Evolutionary conservation across 2,797 vertebrate genomes (phyloP), one percentile per base, ranked within the genome.

Genomic region (Lagodon rhomboides): DNA sequence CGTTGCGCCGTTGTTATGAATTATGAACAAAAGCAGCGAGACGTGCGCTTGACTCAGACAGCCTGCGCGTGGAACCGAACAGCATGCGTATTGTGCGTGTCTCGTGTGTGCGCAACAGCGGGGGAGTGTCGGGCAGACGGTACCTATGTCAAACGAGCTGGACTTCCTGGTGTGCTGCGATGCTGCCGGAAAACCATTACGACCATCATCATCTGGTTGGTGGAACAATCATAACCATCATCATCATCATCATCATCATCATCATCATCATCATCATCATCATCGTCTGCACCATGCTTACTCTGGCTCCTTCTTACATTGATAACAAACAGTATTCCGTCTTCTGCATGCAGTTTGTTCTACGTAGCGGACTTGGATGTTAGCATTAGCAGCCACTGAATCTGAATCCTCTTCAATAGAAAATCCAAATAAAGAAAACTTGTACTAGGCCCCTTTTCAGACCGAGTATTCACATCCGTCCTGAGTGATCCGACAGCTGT

Each of bases 121-220:
- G 66, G 38, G 58, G 41, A 81, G 10, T 10, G 18, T 54, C 25
- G 49, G 23, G 73, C 67, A 43, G 70, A 68, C 82, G 62, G 77
- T 92, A 95, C 95, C 95, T 91, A 90, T 96, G 91, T 97, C 97
- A 73, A 96, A 96, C 2, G 97, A 97, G 92, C 93, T 94, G 34
- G 97, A 95, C 87, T 96, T 95, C 78, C 95, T 95, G 72, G 95
- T 96, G 84, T 93, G 91, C 83, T 93, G 94, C 30, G 95, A 94
- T 38, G 96, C 89, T 22, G 93, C 79, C 38, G 95, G 94, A 17
- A 94, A 94, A 20, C 92, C 92, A 50, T 91, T 94, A 25, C 73
- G 86, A 46, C 76, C 91, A 18, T 92, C 93, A 41, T 89, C 81
- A 79, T 87, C 95, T 95, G 82, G 34, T 50, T 68, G 49, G 83